These are phyloP conservation scores for Campoplex nolae DNA, from an alignment of 2,888 invertebrate species.

Conservation along the genomic window DNA sequence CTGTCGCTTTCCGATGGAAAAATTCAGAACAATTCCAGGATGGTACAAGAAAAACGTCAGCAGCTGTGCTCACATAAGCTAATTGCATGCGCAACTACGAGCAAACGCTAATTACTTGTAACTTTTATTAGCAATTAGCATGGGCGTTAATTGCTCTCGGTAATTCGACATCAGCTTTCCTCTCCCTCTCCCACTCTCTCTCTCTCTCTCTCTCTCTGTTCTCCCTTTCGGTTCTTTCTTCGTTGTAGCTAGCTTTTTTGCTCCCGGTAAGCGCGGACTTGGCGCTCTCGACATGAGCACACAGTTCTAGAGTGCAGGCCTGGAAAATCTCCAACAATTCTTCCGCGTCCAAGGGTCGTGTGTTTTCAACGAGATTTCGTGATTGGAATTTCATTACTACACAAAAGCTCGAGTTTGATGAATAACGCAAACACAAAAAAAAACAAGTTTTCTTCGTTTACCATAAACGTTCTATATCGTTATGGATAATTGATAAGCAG, in stretches of 20 bases:
- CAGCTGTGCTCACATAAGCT: constrained; percentile 76
- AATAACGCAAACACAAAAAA: neutral
- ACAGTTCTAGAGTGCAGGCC: constrained; percentile 22
- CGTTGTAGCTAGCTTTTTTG: constrained; percentile 24
- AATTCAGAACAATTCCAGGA: constrained; percentile 70
- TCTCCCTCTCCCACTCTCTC: constrained; percentile 65
- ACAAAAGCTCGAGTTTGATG: constrained; percentile 20
- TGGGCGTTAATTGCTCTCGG: constrained; percentile 79
- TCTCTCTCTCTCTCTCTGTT: constrained; percentile 52
- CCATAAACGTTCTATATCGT: constrained; percentile 1
- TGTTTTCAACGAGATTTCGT: constrained; percentile 59
- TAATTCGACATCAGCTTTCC: constrained; percentile 77
- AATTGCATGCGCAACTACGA: constrained; percentile 78
- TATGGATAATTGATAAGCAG: neutral
- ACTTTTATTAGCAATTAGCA: constrained; percentile 79
- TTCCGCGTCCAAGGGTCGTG: constrained; percentile 6
- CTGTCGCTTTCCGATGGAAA: constrained; percentile 70
- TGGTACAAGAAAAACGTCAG: constrained; percentile 71
- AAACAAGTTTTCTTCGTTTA: neutral
- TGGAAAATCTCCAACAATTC: constrained; percentile 44
- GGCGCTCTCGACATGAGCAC: constrained; percentile 59
- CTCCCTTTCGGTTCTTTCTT: constrained; percentile 63
- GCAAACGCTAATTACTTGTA: constrained; percentile 81
- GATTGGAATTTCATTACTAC: constrained; percentile 63
- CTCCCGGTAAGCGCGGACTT: constrained; percentile 42